These are phyloP conservation scores for Agapornis canus DNA, from an alignment of 2,797 vertebrate species.

Conservation along the genomic window DNA sequence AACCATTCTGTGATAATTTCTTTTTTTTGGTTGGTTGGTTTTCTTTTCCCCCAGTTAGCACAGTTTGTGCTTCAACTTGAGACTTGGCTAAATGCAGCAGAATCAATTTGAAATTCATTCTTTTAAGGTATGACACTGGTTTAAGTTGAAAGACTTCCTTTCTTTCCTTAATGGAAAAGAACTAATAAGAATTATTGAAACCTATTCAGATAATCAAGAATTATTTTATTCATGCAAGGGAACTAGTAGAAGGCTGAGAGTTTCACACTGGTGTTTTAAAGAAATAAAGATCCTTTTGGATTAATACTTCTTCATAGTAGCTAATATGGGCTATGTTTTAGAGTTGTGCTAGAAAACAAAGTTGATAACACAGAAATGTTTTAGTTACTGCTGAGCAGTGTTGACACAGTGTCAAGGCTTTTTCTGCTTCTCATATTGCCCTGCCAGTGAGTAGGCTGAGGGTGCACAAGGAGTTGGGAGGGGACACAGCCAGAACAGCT, in stretches of 20 bases:
- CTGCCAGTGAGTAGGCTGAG: not conserved
- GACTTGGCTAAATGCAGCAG: not conserved
- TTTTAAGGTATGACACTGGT: not conserved
- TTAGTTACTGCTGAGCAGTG: not conserved
- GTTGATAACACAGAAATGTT: not conserved
- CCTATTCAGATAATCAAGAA: not conserved
- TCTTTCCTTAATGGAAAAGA: not conserved
- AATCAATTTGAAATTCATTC: not conserved
- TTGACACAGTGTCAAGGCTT: not conserved
- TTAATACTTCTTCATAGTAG: not conserved
- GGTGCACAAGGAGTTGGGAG: not conserved
- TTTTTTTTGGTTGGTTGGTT: not conserved
- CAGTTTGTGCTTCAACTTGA: not conserved
- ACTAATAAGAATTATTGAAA: not conserved
- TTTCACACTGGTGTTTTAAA: not conserved
- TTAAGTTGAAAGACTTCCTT: not conserved
- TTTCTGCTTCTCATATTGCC: not conserved
- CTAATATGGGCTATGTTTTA: not conserved
- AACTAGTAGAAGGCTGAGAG: not conserved
- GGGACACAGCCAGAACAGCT: not conserved
- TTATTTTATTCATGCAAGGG: not conserved
- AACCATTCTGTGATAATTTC: not conserved
- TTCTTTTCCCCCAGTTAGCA: not conserved
- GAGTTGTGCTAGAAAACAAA: not conserved
- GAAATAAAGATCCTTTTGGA: not conserved